Evolutionary conservation across 2,797 vertebrate species (phyloP).

Genomic region (Enteromius paludinosus): DNA sequence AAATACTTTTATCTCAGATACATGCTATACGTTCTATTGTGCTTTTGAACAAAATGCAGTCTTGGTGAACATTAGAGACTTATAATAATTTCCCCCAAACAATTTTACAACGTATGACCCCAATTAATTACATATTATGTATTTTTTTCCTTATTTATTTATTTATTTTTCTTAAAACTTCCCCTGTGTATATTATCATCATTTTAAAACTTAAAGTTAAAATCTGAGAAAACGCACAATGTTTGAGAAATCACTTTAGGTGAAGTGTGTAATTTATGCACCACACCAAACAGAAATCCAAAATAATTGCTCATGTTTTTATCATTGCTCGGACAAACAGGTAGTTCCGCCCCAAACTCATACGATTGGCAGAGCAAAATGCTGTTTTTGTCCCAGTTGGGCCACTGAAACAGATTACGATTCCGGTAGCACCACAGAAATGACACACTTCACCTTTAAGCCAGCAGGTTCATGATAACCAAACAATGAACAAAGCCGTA

Average conservation of each 20-base stretch:
- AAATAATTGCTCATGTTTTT: neutral
- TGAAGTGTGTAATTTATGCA: neutral
- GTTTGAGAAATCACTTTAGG: neutral
- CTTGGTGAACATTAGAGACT: neutral
- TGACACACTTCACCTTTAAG: constrained; percentile 27
- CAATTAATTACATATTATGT: neutral
- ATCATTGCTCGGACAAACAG: constrained; percentile 1
- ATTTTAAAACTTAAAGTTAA: neutral
- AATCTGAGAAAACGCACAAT: constrained; percentile 1
- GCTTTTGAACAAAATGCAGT: neutral
- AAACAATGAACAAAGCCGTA: constrained; percentile 63
- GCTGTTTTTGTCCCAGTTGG: neutral
- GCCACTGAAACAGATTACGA: neutral
- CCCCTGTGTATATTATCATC: neutral
- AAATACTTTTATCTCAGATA: neutral
- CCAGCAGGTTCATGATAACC: constrained; percentile 24
- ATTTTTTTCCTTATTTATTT: neutral
- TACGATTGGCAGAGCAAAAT: constrained; percentile 1
- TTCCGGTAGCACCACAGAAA: constrained; percentile 13
- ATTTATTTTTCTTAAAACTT: neutral
- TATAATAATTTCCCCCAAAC: too few species aligned
- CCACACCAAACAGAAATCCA: neutral
- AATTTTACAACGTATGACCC: neutral
- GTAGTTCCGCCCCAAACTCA: neutral
- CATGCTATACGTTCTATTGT: neutral